Evolutionary conservation across 2,797 vertebrate genomes (phyloP).

Genomic region (Sebastes taczanowskii): DNA sequence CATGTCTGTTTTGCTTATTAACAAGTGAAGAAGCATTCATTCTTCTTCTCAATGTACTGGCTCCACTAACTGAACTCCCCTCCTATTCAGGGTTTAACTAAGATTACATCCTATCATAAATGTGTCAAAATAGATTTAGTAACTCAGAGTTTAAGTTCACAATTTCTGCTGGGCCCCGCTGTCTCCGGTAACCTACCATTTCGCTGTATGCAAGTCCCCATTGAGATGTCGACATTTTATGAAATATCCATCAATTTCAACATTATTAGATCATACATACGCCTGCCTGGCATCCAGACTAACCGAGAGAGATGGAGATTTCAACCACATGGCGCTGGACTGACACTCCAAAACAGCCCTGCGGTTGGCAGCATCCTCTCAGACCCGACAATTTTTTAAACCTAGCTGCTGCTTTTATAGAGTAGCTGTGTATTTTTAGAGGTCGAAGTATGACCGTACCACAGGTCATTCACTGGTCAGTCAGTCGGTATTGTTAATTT

Average conservation of each 20-base stretch:
- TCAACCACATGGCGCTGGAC: conserved; percentile 64
- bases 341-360: conserved; percentile 52
- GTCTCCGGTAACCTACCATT: conserved; percentile 65
- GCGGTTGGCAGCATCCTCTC: conserved; percentile 56
- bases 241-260: conserved; percentile 66
- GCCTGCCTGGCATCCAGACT: conserved; percentile 41
- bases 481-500: background rate
- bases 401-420: conserved; percentile 34
- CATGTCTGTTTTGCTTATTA: conserved; percentile 29
- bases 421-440: conserved; percentile 32
- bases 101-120: conserved; percentile 63
- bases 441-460: conserved; percentile 17
- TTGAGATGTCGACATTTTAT: conserved; percentile 57
- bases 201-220: conserved; percentile 19
- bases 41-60: conserved; percentile 8
- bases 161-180: conserved; percentile 16
- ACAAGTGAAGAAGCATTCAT: conserved; percentile 8
- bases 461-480: conserved; percentile 35
- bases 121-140: conserved; percentile 62
- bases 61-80: conserved; percentile 19
- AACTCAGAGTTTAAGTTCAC: conserved; percentile 38
- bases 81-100: conserved; percentile 28
- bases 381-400: conserved; percentile 48
- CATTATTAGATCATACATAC: conserved; percentile 60
- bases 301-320: conserved; percentile 60